Percentiles rank a stretch among this genome's conserved stretches.
Conservation (phyloP, 2,797 vertebrate species). For the Sitta carolinensis region DNA sequence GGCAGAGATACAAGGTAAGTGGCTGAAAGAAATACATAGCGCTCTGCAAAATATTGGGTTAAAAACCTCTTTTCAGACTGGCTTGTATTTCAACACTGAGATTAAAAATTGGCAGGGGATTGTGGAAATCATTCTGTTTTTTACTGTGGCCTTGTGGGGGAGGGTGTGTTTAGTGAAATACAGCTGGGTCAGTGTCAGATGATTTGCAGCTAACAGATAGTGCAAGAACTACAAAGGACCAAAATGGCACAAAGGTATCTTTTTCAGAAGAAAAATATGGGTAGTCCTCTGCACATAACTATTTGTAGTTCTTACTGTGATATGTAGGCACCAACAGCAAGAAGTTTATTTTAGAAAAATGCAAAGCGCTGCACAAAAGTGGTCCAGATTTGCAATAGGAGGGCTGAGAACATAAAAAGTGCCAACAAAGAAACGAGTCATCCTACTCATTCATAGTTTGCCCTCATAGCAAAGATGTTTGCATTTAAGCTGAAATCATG, state of each 20-base stretch:
- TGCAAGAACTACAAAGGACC: background rate
- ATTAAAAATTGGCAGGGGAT: background rate
- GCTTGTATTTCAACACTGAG: background rate
- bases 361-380: background rate
- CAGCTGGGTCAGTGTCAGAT: conserved; percentile 7
- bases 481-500: background rate
- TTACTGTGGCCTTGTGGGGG: background rate
- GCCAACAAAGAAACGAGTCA: background rate
- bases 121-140: background rate
- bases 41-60: background rate
- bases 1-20: background rate
- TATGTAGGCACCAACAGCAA: background rate
- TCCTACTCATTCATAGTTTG: background rate
- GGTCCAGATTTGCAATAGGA: background rate
- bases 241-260: background rate
- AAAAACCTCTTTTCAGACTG: background rate
- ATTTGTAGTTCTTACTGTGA: background rate
- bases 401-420: background rate
- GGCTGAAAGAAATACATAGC: background rate
- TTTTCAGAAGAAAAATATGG: background rate
- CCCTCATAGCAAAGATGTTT: background rate
- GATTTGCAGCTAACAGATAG: conserved; percentile 2
- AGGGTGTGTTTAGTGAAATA: background rate
- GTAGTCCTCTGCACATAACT: background rate
- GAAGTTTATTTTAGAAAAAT: background rate